Evolutionary conservation across 2,888 invertebrate genomes (phyloP).

Genomic region (Parnassius glacialis): DNA sequence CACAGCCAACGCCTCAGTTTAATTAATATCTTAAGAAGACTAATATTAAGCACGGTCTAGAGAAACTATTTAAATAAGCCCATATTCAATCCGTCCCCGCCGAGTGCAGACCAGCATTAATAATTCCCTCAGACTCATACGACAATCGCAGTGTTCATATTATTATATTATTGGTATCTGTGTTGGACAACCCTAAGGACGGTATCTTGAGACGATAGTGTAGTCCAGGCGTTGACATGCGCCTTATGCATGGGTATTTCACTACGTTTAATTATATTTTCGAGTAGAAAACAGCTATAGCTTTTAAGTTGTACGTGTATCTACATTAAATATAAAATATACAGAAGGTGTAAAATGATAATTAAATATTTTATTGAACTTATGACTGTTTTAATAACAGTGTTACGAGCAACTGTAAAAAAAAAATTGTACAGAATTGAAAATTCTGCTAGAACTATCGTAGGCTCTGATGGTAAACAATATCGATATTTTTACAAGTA

Average conservation of each 20-base stretch:
- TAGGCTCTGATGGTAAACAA: too few relatives aligned
- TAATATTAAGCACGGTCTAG: slow-evolving; percentile 50
- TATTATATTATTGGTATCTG: slow-evolving; percentile 73
- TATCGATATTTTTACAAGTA: too few relatives aligned
- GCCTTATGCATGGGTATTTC: background rate
- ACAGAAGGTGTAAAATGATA: too few relatives aligned
- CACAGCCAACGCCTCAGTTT: slow-evolving; percentile 29
- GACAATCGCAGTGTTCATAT: slow-evolving; percentile 67
- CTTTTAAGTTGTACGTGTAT: background rate
- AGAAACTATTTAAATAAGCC: slow-evolving; percentile 64
- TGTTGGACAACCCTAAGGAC: slow-evolving; percentile 65
- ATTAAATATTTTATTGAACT: too few relatives aligned
- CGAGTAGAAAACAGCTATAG: background rate
- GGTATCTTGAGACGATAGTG: slow-evolving; percentile 57
- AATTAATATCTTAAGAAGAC: slow-evolving; percentile 53
- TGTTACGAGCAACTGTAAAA: too few relatives aligned
- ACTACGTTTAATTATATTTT: background rate
- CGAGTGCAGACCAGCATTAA: slow-evolving; percentile 66
- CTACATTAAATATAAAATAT: too few relatives aligned
- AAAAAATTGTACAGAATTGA: too few relatives aligned
- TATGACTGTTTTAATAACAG: too few relatives aligned
- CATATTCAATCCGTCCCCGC: slow-evolving; percentile 41
- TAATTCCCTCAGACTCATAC: slow-evolving; percentile 78
- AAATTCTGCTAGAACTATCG: too few relatives aligned
- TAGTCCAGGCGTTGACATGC: slow-evolving; percentile 49